Base-by-base conservation (phyloP, 2,797 vertebrate species). In the Danio tinwini region DNA sequence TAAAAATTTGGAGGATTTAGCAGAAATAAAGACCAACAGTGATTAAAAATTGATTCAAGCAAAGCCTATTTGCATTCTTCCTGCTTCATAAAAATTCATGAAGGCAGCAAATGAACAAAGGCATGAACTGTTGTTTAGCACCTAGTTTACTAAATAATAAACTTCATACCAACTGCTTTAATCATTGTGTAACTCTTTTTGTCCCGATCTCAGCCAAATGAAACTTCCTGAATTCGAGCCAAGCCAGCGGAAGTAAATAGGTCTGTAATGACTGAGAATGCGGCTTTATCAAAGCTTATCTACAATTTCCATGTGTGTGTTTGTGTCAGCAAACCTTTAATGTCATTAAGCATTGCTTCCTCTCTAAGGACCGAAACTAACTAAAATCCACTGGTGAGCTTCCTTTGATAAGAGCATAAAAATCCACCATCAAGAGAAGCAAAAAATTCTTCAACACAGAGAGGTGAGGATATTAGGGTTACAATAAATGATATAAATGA, bases 211-310 rank as follows among this genome's bases (percentile, higher is more conserved):
- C 47, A 55, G 59, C 55, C 82, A 86, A 81, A 85, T 80, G 76
- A 75, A 58, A 81, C 86, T 88, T 91, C 86, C 89, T 89, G 85
- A 72, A 82, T 77, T 84, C 84, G 76, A 80, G 81, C 81, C 80
- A 85, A 83, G 87, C 84, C 87, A 89, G 80, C 52, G 21, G 79
- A 62, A 67, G 74, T 76, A 86, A 85, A 84, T 70, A 79, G 21
- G 81, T 79, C 78, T 78, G 83, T 49, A 59, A 82, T 85, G 75
- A 81, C 69, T 82, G 69, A 83, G 82, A 84, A 83, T 88, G 85
- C 49, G 40, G 59, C 52, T 84, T 88, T 90, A 93, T 93, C 84
- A 53, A 52, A 62, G 44, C 88, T 91, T 86, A 90, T 91, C 92
- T 86, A 71, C 69, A 82, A 72, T 50, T 83, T 62, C 82, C 80